A percentile compares a stretch with the other conserved stretches of the same genome.
Conservation (phyloP, 2,888 invertebrate species). For the Phasia obesa region DNA sequence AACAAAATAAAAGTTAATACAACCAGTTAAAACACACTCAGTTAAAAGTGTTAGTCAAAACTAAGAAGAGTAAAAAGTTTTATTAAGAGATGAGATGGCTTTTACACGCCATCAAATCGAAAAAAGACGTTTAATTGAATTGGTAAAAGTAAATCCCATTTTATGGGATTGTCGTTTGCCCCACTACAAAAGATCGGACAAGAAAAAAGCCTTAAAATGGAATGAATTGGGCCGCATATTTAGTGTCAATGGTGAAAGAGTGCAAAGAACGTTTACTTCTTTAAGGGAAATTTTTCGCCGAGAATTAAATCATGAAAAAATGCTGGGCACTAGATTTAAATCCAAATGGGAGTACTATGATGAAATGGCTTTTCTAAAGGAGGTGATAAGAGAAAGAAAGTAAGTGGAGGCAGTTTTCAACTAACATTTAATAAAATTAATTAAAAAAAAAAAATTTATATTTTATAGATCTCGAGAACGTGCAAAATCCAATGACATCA, state of each 20-base stretch:
- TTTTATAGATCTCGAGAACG: conserved; percentile 78
- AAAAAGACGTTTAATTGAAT: conserved; percentile 81
- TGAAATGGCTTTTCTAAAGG: conserved; percentile 80
- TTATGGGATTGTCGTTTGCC: conserved; percentile 81
- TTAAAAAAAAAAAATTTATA: background rate
- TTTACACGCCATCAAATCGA: conserved; percentile 81
- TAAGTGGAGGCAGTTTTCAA: conserved; percentile 72
- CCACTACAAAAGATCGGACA: conserved; percentile 81
- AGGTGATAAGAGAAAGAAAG: conserved; percentile 81
- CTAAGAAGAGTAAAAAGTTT: conserved; percentile 37
- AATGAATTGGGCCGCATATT: conserved; percentile 80
- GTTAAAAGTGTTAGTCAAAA: conserved; percentile 11
- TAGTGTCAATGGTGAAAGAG: conserved; percentile 80
- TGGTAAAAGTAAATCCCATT: conserved; percentile 80
- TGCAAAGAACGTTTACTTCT: conserved; percentile 80
- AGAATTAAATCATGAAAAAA: conserved; percentile 80
- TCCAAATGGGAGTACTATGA: conserved; percentile 81
- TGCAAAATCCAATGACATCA: conserved; percentile 71
- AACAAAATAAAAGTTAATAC: conserved; percentile 42
- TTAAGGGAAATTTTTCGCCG: conserved; percentile 80
- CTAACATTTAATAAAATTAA: background rate
- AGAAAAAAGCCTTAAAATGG: conserved; percentile 81
- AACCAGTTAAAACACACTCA: conserved; percentile 28
- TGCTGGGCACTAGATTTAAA: conserved; percentile 79
- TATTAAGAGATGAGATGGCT: conserved; percentile 76